Percentiles rank a stretch among this genome's conserved stretches.
Conservation (phyloP, 2,113 vertebrate species). For the Colius striatus region DNA sequence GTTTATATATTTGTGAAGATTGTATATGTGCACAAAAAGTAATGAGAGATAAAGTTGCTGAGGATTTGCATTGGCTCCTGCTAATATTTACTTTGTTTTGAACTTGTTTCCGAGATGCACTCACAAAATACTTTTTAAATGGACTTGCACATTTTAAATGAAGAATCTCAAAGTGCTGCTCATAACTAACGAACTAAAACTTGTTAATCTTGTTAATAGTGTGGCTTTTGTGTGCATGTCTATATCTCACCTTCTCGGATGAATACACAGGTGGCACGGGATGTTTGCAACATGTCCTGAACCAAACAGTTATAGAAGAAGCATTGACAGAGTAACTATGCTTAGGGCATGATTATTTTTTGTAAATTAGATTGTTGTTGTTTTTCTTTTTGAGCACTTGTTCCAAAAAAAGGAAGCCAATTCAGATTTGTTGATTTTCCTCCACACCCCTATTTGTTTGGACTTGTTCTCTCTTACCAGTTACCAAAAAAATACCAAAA, state of each 20-base stretch:
- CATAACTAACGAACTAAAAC: neutral
- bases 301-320: neutral
- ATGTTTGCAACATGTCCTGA: neutral
- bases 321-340: neutral
- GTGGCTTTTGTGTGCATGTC: neutral
- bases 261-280: neutral
- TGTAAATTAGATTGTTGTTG: neutral
- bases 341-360: neutral
- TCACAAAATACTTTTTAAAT: neutral
- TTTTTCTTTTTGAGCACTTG: neutral
- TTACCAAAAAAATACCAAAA: too few relatives aligned
- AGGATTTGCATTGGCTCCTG: neutral
- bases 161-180: neutral
- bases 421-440: neutral
- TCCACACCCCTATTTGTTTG: neutral
- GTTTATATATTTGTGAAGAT: neutral
- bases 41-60: neutral
- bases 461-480: neutral
- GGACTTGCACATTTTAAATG: neutral
- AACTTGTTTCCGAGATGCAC: neutral
- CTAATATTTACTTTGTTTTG: neutral
- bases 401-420: neutral
- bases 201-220: neutral
- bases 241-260: neutral
- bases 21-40: neutral